These are phyloP conservation scores for Sturnira hondurensis DNA, from an alignment of 2,113 vertebrate species.

Conservation along the genomic window DNA sequence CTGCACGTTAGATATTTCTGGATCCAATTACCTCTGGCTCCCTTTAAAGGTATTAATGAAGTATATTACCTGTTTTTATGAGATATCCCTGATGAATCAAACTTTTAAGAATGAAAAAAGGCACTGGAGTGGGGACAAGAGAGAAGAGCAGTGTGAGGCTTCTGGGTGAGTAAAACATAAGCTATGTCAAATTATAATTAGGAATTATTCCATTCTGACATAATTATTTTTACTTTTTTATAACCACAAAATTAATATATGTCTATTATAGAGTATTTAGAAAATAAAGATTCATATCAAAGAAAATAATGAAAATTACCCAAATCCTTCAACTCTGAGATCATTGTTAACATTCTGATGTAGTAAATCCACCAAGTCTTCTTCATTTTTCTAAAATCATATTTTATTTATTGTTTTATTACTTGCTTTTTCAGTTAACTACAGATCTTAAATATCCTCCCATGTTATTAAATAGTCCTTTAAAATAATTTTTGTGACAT, in stretches of 20 bases:
- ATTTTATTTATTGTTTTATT: background rate
- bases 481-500: background rate
- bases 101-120: background rate
- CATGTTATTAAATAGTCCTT: background rate
- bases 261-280: background rate
- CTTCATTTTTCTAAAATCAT: conserved; percentile 19
- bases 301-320: background rate
- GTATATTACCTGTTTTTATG: background rate
- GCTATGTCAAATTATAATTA: background rate
- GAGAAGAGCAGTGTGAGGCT: background rate
- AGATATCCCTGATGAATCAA: background rate
- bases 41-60: background rate
- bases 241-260: background rate
- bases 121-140: background rate
- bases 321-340: background rate
- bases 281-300: background rate
- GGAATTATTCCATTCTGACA: background rate
- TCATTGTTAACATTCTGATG: background rate
- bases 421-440: background rate
- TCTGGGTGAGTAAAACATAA: background rate
- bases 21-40: conserved; percentile 7
- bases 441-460: background rate
- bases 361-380: background rate
- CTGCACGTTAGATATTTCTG: conserved; percentile 5
- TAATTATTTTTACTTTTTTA: background rate